Percentiles rank a stretch among this genome's conserved stretches.
phyloP scores from a whole-genome alignment of 2,888 invertebrate genomes.

The Biston betularia region DNA sequence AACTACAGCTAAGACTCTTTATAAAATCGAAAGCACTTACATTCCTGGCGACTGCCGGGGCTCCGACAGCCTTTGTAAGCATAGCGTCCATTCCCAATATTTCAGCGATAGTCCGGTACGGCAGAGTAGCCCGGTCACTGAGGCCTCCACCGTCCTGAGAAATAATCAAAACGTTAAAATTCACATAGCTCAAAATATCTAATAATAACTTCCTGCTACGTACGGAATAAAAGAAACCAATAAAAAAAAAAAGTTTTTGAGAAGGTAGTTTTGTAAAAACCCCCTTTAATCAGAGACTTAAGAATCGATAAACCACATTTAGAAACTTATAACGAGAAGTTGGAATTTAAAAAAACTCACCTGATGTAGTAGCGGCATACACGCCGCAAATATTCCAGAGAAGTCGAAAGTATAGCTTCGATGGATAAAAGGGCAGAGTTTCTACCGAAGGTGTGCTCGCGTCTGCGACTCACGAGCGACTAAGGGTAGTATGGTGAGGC shows the following conservation, averaged over 20 bases:
- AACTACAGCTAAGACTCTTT: too few relatives aligned
- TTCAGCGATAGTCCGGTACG: conserved; percentile 66
- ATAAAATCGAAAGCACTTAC: conserved; percentile 57
- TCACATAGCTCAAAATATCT: neutral
- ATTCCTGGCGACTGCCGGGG: conserved; percentile 54
- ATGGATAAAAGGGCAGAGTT: conserved; percentile 56
- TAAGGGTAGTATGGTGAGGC: conserved; percentile 56
- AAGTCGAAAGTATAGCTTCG: conserved; percentile 55
- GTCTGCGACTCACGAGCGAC: conserved; percentile 70
- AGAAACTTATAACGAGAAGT: neutral
- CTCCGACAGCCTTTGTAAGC: conserved; percentile 52
- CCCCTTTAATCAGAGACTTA: too few relatives aligned
- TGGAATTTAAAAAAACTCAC: conserved; percentile 53
- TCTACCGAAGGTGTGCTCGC: conserved; percentile 55
- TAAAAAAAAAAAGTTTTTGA: neutral
- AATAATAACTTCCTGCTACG: neutral
- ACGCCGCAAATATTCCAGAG: conserved; percentile 63
- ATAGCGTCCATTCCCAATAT: conserved; percentile 62
- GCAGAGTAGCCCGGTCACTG: conserved; percentile 55
- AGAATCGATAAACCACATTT: neutral
- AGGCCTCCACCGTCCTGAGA: conserved; percentile 70
- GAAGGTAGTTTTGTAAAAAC: neutral
- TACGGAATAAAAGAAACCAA: conserved; percentile 4
- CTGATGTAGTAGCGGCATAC: conserved; percentile 78
- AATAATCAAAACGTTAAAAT: conserved; percentile 14